A percentile compares a stretch with the other conserved stretches of the same genome.
These are phyloP conservation scores for Oryzias sinensis DNA, from an alignment of 2,797 vertebrate genomes.

Conservation along the genomic window DNA sequence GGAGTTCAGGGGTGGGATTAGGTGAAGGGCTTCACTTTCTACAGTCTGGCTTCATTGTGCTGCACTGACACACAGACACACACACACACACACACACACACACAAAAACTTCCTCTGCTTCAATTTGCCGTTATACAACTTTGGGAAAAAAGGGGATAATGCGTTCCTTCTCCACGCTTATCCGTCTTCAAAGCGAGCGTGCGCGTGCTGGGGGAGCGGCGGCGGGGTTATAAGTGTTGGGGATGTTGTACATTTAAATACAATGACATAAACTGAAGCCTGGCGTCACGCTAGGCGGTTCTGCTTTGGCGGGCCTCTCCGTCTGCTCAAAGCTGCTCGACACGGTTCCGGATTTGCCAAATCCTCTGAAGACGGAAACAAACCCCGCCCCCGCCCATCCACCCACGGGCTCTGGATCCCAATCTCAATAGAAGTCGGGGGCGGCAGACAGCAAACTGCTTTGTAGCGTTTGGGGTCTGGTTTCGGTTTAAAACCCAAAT, in stretches of 20 bases:
- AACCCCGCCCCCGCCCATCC: conserved; percentile 38
- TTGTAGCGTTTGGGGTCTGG: conserved; percentile 62
- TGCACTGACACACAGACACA: conserved; percentile 17
- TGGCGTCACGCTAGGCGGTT: conserved; percentile 69
- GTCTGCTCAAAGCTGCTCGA: conserved; percentile 70
- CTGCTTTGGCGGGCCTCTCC: conserved; percentile 63
- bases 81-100: conserved; percentile 37
- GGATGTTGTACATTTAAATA: conserved; percentile 71
- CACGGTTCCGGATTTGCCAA: conserved; percentile 75
- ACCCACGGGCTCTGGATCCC: conserved; percentile 18
- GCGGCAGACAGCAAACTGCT: conserved; percentile 39
- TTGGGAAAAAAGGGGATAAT: conserved; percentile 44
- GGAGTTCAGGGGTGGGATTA: too few relatives aligned
- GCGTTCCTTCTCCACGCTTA: conserved; percentile 54
- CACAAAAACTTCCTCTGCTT: conserved; percentile 54
- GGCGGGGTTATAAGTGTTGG: conserved; percentile 55
- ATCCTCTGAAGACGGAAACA: conserved; percentile 68
- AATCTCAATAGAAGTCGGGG: conserved; percentile 19
- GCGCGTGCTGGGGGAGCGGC: conserved; percentile 30
- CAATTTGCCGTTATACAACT: conserved; percentile 58
- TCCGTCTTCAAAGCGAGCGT: conserved; percentile 60
- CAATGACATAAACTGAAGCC: conserved; percentile 73
- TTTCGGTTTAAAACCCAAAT: conserved; percentile 63
- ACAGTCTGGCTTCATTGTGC: conserved; percentile 43
- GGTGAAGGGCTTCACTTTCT: conserved; percentile 36